A percentile compares a stretch with the other conserved stretches of the same genome.
phyloP scores from a whole-genome alignment of 2,797 vertebrate species.

The Notolabrus celidotus region DNA sequence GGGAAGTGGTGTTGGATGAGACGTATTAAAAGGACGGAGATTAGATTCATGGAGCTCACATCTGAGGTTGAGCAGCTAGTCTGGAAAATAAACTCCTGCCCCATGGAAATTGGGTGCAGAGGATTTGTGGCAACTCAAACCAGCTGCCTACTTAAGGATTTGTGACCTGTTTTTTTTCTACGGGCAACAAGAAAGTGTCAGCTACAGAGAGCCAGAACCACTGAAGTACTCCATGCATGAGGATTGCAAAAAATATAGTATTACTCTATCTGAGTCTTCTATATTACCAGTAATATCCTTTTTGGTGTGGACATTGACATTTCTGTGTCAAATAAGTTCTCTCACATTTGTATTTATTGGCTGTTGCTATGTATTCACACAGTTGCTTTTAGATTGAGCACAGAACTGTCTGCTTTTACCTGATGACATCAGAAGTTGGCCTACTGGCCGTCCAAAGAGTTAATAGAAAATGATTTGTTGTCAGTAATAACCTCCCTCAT shows the following conservation, averaged over 20 bases:
- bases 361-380: no score
- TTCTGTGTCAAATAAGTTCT: no score
- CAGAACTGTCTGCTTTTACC: no score
- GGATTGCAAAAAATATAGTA: not conserved
- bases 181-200: constrained; percentile 23
- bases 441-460: no score
- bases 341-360: no score
- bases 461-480: no score
- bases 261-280: no score
- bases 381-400: no score
- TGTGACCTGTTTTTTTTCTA: constrained; percentile 52
- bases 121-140: constrained; percentile 54
- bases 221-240: not conserved
- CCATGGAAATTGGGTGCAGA: constrained; percentile 46
- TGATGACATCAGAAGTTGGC: no score
- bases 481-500: no score
- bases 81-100: constrained; percentile 56
- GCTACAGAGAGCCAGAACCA: constrained; percentile 16
- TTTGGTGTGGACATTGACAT: no score
- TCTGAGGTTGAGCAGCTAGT: constrained; percentile 50
- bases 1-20: constrained; percentile 43
- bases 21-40: constrained; percentile 41
- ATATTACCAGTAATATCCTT: no score
- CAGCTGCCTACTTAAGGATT: constrained; percentile 41
- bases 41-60: constrained; percentile 45